phyloP scores from a whole-genome alignment of 2,797 vertebrate genomes.

The Poecile montanus region DNA sequence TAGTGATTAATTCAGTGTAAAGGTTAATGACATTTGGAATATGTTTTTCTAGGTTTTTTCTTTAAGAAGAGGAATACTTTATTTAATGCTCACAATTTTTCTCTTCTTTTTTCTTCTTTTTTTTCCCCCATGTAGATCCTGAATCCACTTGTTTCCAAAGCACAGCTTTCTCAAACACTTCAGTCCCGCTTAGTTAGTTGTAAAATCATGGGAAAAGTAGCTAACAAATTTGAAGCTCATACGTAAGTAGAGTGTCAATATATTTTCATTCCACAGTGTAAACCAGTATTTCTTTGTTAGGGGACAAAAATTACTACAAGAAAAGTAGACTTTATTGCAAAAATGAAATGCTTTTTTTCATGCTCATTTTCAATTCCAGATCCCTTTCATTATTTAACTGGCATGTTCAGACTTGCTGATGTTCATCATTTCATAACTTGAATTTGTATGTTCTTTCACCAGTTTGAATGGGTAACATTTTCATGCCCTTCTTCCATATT shows the following conservation, averaged over 20 bases:
- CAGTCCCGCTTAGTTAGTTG: conserved; percentile 91
- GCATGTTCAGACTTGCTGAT: neutral
- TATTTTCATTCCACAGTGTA: conserved; percentile 8
- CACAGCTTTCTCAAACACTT: conserved; percentile 89
- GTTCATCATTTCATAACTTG: neutral
- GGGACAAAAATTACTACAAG: neutral
- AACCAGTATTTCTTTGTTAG: neutral
- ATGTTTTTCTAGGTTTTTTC: neutral
- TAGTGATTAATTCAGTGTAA: neutral
- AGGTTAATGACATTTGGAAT: neutral
- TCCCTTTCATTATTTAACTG: neutral
- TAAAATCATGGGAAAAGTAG: conserved; percentile 91
- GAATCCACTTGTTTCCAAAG: conserved; percentile 90
- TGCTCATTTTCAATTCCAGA: neutral
- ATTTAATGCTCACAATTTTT: neutral
- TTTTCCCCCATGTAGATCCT: conserved; percentile 82
- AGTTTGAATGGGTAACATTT: neutral
- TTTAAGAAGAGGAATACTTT: neutral
- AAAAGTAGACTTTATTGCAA: neutral
- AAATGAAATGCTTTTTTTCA: neutral
- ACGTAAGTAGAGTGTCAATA: conserved; percentile 81
- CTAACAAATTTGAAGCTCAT: conserved; percentile 90
- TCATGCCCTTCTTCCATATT: neutral
- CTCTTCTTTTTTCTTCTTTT: neutral
- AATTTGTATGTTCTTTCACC: neutral